Percentiles rank a stretch among this genome's conserved stretches.
phyloP scores from a whole-genome alignment of 2,888 invertebrate genomes.

The Ophonus ardosiacus region DNA sequence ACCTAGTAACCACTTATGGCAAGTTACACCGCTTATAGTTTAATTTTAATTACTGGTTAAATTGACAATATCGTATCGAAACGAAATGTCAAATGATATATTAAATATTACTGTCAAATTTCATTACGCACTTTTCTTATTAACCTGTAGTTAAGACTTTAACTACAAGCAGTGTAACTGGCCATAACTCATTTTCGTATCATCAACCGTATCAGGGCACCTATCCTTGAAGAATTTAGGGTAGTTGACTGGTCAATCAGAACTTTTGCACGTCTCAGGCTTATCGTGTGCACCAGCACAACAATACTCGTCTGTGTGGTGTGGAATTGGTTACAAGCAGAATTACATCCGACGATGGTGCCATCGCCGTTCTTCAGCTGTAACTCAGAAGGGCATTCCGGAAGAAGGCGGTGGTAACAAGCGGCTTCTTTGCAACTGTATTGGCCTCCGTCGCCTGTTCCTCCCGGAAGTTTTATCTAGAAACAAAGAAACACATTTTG shows the following conservation, averaged over 20 bases:
- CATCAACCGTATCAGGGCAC: slow-evolving; percentile 73
- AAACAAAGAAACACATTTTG: not conserved
- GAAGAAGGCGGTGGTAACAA: slow-evolving; percentile 66
- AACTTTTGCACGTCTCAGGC: slow-evolving; percentile 71
- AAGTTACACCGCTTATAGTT: no score
- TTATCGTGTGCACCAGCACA: slow-evolving; percentile 72
- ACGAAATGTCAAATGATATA: no score
- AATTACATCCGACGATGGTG: slow-evolving; percentile 67
- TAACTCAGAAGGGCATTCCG: slow-evolving; percentile 66
- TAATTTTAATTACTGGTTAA: no score
- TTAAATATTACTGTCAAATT: no score
- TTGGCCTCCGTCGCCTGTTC: slow-evolving; percentile 65
- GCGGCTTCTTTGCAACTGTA: slow-evolving; percentile 69
- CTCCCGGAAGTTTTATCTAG: slow-evolving; percentile 65
- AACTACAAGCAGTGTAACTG: no score
- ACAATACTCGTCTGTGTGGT: slow-evolving; percentile 73
- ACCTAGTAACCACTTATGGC: no score
- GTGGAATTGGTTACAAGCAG: slow-evolving; percentile 71
- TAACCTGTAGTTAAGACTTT: no score
- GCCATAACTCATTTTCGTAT: not conserved
- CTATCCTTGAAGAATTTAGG: slow-evolving; percentile 73
- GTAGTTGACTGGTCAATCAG: slow-evolving; percentile 70
- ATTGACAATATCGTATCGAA: no score
- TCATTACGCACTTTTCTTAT: no score
- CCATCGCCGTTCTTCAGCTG: slow-evolving; percentile 66